Base-by-base conservation (phyloP, 2,113 vertebrate genomes). In the Otolemur garnettii region DNA sequence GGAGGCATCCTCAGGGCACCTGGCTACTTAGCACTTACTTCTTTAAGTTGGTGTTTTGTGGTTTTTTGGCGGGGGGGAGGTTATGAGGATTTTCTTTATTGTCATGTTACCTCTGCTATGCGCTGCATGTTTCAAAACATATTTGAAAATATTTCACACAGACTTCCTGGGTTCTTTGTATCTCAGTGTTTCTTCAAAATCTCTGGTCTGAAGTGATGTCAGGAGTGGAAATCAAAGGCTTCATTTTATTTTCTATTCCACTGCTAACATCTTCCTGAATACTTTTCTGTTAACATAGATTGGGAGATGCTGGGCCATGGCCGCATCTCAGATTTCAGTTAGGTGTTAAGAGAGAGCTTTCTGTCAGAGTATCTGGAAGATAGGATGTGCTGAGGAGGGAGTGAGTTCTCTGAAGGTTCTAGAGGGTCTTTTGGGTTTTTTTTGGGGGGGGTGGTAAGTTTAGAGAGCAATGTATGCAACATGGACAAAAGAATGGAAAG, bases 221-320 rank as follows among this genome's bases (percentile, higher is more conserved):
- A 93, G 42, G 50, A 86, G 50, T 81, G n/a, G 74, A 93, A 94
- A 95, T 85, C 60, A 88, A 83, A 86, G 19, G 35, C 55, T 94
- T 89, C 38, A 84, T 85, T 90, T 97, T 92, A 81, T 89, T 97
- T 93, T 85, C 74, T 94, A 26, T 50, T 87, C 38, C 72, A 74
- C 26, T 81, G 38, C 22, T 90, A 81, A 82, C 26, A 93, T 82
- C 30, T 78, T 79, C 82, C 22, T 60, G 80, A 90, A 68, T 79
- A 22, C 30, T 64, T 83, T 84, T 62, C 71, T 94, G 26, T 57
- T 92, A 95, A 78, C 81, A 94, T 17, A 74, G 45, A 71, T 94
- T 78, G 62, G 78, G 60, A 92, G 88, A 86, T 74, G 35, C 81
- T 66, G 7, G 28, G 26, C 68, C 45, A 2, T 35, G 55, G 66